Percentiles rank a stretch among this genome's conserved stretches.
Conservation (phyloP, 2,797 vertebrate genomes). For the Monodelphis domestica region DNA sequence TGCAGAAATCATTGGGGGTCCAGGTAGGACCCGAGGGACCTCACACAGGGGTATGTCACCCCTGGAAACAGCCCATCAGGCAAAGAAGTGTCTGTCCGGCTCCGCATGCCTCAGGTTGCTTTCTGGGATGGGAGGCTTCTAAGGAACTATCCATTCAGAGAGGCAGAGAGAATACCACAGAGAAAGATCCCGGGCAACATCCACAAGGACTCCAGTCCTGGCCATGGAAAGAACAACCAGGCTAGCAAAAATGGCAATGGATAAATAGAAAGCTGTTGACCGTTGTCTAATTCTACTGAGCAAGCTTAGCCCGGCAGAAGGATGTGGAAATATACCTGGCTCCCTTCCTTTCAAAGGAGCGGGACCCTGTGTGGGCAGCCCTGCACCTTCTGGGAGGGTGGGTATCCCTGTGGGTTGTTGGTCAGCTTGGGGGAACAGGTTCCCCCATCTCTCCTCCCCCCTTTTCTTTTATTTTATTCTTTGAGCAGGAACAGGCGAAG, state of each 20-base stretch:
- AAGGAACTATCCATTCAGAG: not conserved
- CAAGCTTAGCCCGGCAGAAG: not conserved
- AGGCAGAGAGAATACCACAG: not conserved
- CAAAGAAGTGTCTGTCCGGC: not conserved
- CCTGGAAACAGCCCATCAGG: not conserved
- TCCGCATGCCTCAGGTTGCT: not conserved
- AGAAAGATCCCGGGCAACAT: not conserved
- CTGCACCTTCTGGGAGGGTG: not conserved
- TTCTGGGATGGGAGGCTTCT: not conserved
- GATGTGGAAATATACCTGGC: not conserved
- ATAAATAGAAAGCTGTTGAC: not conserved
- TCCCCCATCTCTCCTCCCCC: not conserved
- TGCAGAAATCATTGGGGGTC: not conserved
- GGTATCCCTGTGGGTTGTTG: not conserved
- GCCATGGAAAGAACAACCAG: not conserved
- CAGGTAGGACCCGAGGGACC: not conserved
- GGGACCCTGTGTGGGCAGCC: not conserved
- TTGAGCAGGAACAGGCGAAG: not conserved
- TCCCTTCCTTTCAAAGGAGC: not conserved
- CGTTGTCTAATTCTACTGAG: not conserved
- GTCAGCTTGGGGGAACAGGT: not conserved
- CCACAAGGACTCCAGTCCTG: not conserved
- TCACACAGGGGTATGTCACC: not conserved
- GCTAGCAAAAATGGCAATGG: not conserved
- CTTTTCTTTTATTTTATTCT: not conserved